phyloP scores from a whole-genome alignment of 1,140 invertebrate genomes.

The Cydia splendana region DNA sequence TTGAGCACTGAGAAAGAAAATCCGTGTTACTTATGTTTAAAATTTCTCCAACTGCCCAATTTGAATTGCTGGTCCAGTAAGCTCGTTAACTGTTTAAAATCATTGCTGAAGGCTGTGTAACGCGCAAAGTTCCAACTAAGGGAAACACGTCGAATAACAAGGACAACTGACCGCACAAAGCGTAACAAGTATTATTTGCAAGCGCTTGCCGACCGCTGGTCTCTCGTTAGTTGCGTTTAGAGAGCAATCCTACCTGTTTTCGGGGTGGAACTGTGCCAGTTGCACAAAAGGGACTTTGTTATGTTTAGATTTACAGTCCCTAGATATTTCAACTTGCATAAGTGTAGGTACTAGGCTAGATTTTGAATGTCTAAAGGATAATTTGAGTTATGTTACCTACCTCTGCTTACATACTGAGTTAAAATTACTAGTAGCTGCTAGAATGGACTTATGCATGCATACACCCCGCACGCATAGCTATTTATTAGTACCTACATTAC shows the following conservation, averaged over 20 bases:
- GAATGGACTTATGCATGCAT: too few relatives aligned
- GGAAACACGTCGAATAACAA: slow-evolving; percentile 18
- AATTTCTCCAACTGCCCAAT: not conserved
- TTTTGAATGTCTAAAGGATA: not conserved
- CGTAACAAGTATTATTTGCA: slow-evolving; percentile 31
- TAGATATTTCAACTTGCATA: not conserved
- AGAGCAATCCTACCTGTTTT: slow-evolving; percentile 28
- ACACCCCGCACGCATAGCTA: too few relatives aligned
- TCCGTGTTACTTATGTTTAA: not conserved
- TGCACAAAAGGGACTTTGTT: slow-evolving; percentile 8
- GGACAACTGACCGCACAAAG: slow-evolving; percentile 21
- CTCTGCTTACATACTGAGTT: too few relatives aligned
- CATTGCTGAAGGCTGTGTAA: not conserved
- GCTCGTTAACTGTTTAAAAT: not conserved
- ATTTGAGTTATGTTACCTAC: too few relatives aligned
- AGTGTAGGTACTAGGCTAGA: not conserved
- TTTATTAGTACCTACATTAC: too few relatives aligned
- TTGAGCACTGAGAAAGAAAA: too few relatives aligned
- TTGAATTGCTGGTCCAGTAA: not conserved
- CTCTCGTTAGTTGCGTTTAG: slow-evolving; percentile 31
- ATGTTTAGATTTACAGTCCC: not conserved
- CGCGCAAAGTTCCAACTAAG: not conserved
- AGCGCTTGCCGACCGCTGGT: slow-evolving; percentile 21
- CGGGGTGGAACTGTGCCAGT: slow-evolving; percentile 25
- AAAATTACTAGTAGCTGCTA: too few relatives aligned